Evolutionary conservation across 2,797 vertebrate species (phyloP), one percentile per base, ranked within the genome.

Genomic region (Peromyscus aztecus): DNA sequence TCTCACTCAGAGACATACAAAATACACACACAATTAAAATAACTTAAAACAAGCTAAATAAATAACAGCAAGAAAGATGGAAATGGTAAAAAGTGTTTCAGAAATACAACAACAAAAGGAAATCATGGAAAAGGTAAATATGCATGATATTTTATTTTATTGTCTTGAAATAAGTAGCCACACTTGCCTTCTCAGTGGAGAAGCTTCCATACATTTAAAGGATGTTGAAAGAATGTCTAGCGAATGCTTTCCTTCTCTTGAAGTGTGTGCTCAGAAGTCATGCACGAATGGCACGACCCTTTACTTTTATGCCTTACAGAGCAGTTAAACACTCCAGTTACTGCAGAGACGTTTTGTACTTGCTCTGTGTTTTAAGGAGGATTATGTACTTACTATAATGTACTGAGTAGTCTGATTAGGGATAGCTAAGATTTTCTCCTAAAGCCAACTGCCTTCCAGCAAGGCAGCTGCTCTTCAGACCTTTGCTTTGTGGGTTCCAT

Each of bases 281-380:
- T 29, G 21, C n/a, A 16, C 13, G 69, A 86, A 92, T 77, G n/a
- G 12, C 27, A 0, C 49, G n/a, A 27, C 34, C n/a, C 78, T 49
- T 31, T 31, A 23, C 27, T 21, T 40, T 12, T 75, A 19, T 75
- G 37, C 37, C 31, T 81, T 37, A 8, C 0, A 76, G 49, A 37
- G n/a, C 94, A 34, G 3, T 73, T 75, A 78, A 86, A 83, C 29
- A 13, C 16, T 34, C 23, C 2, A 12, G 2, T 6, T 1, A 77
- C 87, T 67, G 24, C 17, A 76, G 34, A 92, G 27, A 29, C 17
- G 14, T 82, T 77, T 77, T 27, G 14, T 37, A 77, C 89, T 19
- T n/a, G 19, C 8, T 82, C 69, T 59, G 69, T 94, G 88, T 89
- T 90, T 77, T 87, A 67, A 65, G 59, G 59, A 83, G 89, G 2